phyloP scores from a whole-genome alignment of 1,140 invertebrate species.

The Pachypeltis micranthus region DNA sequence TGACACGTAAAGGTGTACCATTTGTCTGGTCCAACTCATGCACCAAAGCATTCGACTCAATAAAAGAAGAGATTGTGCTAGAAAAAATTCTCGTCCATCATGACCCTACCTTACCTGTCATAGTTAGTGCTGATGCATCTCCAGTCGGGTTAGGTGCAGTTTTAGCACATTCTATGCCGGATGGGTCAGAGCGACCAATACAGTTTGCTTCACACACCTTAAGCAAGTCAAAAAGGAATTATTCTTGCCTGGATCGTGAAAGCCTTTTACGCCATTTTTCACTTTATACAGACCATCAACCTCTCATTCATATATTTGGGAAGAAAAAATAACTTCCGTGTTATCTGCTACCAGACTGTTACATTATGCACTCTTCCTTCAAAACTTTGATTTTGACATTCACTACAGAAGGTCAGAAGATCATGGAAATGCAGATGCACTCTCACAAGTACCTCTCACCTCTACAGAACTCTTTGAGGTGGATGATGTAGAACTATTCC shows the following conservation, averaged over 20 bases:
- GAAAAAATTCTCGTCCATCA: constrained; percentile 24
- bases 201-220: constrained; percentile 29
- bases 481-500: neutral
- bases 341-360: constrained; percentile 29
- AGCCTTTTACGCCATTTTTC: constrained; percentile 35
- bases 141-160: constrained; percentile 27
- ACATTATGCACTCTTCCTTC: constrained; percentile 31
- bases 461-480: neutral
- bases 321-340: constrained; percentile 29
- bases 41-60: neutral
- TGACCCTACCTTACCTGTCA: constrained; percentile 18
- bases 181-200: neutral
- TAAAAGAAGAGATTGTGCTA: neutral
- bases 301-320: constrained; percentile 36
- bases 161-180: constrained; percentile 24
- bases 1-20: neutral
- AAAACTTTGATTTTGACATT: constrained; percentile 32
- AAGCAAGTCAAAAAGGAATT: constrained; percentile 32
- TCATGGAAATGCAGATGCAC: constrained; percentile 30
- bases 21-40: neutral
- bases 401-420: constrained; percentile 25
- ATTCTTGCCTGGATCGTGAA: constrained; percentile 39
- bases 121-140: constrained; percentile 28
- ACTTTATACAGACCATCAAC: constrained; percentile 38
- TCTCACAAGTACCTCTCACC: constrained; percentile 26